Evolutionary conservation across 2,797 vertebrate species (phyloP), one percentile per base, ranked within the genome.

Genomic region (Eupleurogrammus muticus): DNA sequence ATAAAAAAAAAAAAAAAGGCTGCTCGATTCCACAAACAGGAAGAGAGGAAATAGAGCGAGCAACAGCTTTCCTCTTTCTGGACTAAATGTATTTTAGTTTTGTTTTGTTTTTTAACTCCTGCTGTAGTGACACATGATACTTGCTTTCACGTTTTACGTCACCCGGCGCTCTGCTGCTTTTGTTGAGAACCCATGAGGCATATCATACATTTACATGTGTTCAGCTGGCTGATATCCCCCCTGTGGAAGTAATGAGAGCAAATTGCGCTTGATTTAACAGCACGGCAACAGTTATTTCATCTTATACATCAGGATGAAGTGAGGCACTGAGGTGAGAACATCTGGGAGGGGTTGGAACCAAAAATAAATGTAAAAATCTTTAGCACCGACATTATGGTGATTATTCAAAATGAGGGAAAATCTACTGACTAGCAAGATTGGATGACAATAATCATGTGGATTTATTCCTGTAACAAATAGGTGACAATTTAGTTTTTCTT

Each of bases 151-250:
- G 28, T 84, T 77, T 6, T 55, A 81, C 76, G 79, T 81, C 68
- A 70, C 75, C 80, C 36, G 80, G 80, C 77, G 54, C 84, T 75
- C 65, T 59, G 58, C 47, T 77, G 82, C 84, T 78, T 82, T 86
- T 88, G 81, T 86, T 85, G 75, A 54, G 2, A n/a, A 78, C 60
- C 80, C 86, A 91, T 86, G 85, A 82, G 74, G 54, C 49, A 59
- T 17, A 50, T 64, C 53, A 28, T 46, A 53, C 67, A 79, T 81
- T 83, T 28, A 79, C 77, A 64, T 2, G 66, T 70, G 75, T 36
- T 52, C 61, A 77, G 75, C 62, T 56, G 60, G 69, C 66, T 63
- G 47, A 53, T 48, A 34, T 70, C 23, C 61, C 49, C 28, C 28
- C 44, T 1, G 5, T 56, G 60, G 42, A 87, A 52, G 66, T 44